Conservation (phyloP, 2,113 vertebrate species). For the Promerops cafer region DNA sequence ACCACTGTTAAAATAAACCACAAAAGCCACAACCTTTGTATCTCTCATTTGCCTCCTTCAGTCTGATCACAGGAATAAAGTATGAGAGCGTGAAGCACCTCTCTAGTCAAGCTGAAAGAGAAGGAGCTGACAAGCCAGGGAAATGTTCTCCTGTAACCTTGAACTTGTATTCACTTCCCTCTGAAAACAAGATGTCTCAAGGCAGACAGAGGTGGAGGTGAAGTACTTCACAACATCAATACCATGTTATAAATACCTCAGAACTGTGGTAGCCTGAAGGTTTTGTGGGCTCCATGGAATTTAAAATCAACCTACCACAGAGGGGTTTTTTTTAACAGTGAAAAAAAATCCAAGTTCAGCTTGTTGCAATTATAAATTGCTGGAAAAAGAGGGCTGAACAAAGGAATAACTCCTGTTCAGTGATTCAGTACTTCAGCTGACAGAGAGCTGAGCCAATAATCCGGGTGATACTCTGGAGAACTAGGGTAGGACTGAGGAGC, state of each 20-base stretch:
- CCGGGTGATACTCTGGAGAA: not conserved
- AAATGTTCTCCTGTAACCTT: constrained; percentile 58
- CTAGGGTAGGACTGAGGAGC: not conserved
- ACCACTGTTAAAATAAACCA: constrained; percentile 21
- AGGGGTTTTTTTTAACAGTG: not conserved
- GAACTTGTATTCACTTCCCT: constrained; percentile 62
- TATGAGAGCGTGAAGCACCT: constrained; percentile 15
- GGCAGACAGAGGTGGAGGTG: constrained; percentile 51
- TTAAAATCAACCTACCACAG: constrained; percentile 26
- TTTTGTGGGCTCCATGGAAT: constrained; percentile 51
- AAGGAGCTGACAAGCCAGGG: constrained; percentile 48
- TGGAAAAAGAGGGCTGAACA: constrained; percentile 5
- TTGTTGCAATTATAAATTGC: constrained; percentile 18
- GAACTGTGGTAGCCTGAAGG: constrained; percentile 44
- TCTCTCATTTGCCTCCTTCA: constrained; percentile 53
- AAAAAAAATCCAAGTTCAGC: not conserved
- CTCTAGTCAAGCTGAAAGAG: constrained; percentile 53
- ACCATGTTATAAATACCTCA: constrained; percentile 61
- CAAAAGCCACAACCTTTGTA: not conserved
- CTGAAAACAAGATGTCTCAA: constrained; percentile 65
- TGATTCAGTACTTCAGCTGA: not conserved
- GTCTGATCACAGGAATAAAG: constrained; percentile 26
- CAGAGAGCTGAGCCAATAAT: not conserved
- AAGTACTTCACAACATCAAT: constrained; percentile 63
- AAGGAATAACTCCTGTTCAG: constrained; percentile 8